Evolutionary conservation across 2,113 vertebrate species (phyloP).

Genomic region (Sander vitreus): DNA sequence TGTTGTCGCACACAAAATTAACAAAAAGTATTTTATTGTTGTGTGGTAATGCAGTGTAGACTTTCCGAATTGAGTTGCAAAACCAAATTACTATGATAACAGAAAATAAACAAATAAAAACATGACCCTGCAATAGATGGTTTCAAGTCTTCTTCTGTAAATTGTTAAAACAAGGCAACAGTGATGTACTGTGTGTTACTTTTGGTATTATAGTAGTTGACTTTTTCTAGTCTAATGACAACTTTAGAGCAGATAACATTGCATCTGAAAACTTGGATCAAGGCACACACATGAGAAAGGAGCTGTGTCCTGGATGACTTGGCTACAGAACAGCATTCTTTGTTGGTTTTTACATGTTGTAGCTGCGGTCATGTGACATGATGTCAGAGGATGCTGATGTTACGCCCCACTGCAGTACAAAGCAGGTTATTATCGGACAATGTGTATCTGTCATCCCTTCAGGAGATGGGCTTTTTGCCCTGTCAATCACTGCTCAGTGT

Average conservation of each 20-base stretch:
- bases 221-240: neutral
- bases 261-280: neutral
- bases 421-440: constrained; percentile 65
- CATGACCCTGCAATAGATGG: neutral
- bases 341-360: constrained; percentile 58
- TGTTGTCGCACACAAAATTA: too few relatives aligned
- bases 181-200: neutral
- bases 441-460: constrained; percentile 33
- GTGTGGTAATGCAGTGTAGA: neutral
- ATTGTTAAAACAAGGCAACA: neutral
- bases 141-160: neutral
- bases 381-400: constrained; percentile 71
- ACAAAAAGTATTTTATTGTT: too few relatives aligned
- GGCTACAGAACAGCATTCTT: constrained; percentile 43
- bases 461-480: constrained; percentile 26
- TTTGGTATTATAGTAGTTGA: neutral
- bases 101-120: neutral
- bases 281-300: neutral
- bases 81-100: too few relatives aligned
- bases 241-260: neutral
- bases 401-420: constrained; percentile 56
- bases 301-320: neutral
- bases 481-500: constrained; percentile 42
- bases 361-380: constrained; percentile 67
- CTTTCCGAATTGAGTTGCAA: neutral